Evolutionary conservation across 2,797 vertebrate species (phyloP).

Genomic region (Tamandua tetradactyla): DNA sequence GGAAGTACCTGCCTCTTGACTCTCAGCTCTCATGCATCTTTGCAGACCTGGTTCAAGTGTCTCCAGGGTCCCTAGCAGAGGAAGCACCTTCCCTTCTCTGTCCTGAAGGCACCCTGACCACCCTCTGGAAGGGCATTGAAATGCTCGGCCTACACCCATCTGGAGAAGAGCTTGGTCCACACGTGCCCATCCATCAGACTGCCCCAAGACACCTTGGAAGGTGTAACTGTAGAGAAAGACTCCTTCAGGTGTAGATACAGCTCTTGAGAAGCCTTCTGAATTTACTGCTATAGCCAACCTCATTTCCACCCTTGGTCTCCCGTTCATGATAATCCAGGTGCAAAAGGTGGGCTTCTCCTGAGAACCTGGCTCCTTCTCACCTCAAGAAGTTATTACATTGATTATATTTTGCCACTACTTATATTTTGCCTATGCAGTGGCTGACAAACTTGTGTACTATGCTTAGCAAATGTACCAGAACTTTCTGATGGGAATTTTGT

Average conservation of each 20-base stretch:
- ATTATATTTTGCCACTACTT: background rate
- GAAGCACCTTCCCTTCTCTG: background rate
- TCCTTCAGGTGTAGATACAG: background rate
- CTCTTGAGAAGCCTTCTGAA: background rate
- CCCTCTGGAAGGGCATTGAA: background rate
- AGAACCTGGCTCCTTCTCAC: background rate
- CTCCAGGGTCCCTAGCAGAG: background rate
- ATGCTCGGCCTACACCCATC: accelerated
- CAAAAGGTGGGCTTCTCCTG: background rate
- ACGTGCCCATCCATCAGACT: background rate
- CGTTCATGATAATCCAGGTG: background rate
- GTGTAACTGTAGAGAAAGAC: background rate
- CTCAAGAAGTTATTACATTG: background rate
- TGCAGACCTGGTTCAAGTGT: background rate
- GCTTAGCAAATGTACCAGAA: background rate
- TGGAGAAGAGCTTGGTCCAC: background rate
- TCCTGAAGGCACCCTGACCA: background rate
- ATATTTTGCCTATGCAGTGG: background rate
- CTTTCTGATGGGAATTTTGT: background rate
- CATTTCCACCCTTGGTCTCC: background rate
- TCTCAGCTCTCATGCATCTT: background rate
- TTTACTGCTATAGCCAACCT: no score
- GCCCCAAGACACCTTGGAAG: background rate
- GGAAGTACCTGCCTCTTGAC: background rate
- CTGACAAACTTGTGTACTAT: background rate